These are phyloP conservation scores for Ancistrus triradiatus DNA, from an alignment of 2,113 vertebrate species.

Conservation along the genomic window DNA sequence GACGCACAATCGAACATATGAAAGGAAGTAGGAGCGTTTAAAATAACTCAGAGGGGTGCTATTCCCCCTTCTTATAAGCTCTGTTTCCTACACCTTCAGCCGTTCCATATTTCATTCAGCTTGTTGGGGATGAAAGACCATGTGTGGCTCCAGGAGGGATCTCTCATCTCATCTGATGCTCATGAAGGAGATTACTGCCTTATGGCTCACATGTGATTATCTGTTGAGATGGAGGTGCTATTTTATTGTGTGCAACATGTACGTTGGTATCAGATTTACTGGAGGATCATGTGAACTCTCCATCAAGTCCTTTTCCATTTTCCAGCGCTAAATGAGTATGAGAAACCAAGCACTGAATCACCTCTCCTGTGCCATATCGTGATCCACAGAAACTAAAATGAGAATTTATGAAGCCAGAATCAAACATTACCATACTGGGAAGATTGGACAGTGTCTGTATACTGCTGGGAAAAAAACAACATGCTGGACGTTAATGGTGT, in stretches of 20 bases:
- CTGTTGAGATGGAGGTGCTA: conserved; percentile 17
- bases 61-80: background rate
- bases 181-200: conserved; percentile 20
- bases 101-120: conserved; percentile 40
- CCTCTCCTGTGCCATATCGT: background rate
- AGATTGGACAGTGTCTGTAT: too few relatives aligned
- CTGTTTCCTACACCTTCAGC: conserved; percentile 24
- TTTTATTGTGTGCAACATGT: conserved; percentile 12
- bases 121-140: conserved; percentile 40
- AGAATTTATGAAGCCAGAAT: background rate
- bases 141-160: conserved; percentile 24
- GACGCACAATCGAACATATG: conserved; percentile 10
- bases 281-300: background rate
- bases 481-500: too few relatives aligned
- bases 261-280: conserved; percentile 13
- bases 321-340: background rate
- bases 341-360: background rate
- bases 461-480: too few relatives aligned
- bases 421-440: too few relatives aligned
- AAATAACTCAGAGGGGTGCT: conserved; percentile 1
- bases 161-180: conserved; percentile 37
- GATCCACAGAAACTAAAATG: background rate
- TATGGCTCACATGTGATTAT: conserved; percentile 32
- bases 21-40: background rate
- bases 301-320: background rate